These are phyloP conservation scores for Porites lutea DNA, from an alignment of 64 coral and sea anemone species.

Conservation along the genomic window DNA sequence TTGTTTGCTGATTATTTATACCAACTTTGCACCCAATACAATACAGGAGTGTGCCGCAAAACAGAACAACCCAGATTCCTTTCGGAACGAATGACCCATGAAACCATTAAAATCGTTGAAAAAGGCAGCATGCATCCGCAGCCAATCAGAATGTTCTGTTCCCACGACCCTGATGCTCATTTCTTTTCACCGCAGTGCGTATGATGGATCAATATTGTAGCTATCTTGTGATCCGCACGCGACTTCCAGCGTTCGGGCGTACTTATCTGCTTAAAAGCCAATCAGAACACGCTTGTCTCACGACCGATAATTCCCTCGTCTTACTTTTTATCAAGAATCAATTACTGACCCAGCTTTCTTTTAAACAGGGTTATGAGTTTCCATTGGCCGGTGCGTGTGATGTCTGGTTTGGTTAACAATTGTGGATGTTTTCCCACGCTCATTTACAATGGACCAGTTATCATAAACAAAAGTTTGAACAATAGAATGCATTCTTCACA, in stretches of 20 bases:
- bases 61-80: neutral
- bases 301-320: constrained; percentile 57
- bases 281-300: constrained; percentile 55
- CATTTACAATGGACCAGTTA: constrained; percentile 64
- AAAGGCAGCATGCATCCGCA: neutral
- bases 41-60: constrained; percentile 31
- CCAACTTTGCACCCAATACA: neutral
- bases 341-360: constrained; percentile 67
- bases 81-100: constrained; percentile 16
- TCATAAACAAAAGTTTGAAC: constrained; percentile 71
- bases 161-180: constrained; percentile 63
- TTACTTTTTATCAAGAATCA: constrained; percentile 47
- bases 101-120: constrained; percentile 14
- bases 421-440: constrained; percentile 82
- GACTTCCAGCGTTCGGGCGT: constrained; percentile 69
- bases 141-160: constrained; percentile 72
- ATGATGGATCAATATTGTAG: constrained; percentile 55
- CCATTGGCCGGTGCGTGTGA: constrained; percentile 48
- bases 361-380: constrained; percentile 39
- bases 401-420: constrained; percentile 39
- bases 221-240: constrained; percentile 49
- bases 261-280: constrained; percentile 36
- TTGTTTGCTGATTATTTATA: constrained; percentile 26
- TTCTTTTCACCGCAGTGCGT: constrained; percentile 22
- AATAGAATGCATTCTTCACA: neutral